Percentiles rank a stretch among this genome's conserved stretches.
Evolutionary conservation across 2,113 vertebrate genomes (phyloP).

Genomic region (Todiramphus saurophagus): DNA sequence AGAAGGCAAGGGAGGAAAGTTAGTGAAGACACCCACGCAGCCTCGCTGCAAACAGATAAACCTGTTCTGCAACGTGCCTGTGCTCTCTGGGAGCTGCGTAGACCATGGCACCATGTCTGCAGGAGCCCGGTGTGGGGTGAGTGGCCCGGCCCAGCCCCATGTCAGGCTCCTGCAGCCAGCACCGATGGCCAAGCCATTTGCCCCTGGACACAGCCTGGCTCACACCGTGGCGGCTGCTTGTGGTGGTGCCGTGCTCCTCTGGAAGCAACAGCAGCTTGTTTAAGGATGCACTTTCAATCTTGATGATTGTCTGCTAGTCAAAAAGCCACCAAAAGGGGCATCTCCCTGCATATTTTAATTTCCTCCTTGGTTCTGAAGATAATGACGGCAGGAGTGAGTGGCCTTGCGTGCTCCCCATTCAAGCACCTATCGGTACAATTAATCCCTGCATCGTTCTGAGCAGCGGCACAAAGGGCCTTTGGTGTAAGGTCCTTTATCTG

Average conservation of each 20-base stretch:
- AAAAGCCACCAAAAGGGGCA: constrained; percentile 12
- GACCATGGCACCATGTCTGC: neutral
- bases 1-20: constrained; percentile 47
- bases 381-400: constrained; percentile 22
- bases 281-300: neutral
- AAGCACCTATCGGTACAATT: constrained; percentile 74
- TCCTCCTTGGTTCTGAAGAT: constrained; percentile 11
- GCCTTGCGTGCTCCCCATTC: constrained; percentile 46
- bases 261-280: neutral
- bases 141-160: rapidly evolving
- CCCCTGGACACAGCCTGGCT: neutral
- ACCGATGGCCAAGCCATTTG: neutral
- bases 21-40: constrained; percentile 30
- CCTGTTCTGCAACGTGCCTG: constrained; percentile 38
- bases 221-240: neutral
- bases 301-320: neutral
- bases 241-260: rapidly evolving
- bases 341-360: constrained; percentile 17
- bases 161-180: neutral
- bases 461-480: constrained; percentile 73
- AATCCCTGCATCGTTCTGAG: constrained; percentile 66
- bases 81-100: neutral
- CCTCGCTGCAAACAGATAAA: neutral
- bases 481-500: constrained; percentile 72
- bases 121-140: rapidly evolving